A percentile compares a stretch with the other conserved stretches of the same genome.
These are phyloP conservation scores for Mastigias papua DNA, from an alignment of 30 jellyfish, hydroid and myxozoan species.

Conservation along the genomic window DNA sequence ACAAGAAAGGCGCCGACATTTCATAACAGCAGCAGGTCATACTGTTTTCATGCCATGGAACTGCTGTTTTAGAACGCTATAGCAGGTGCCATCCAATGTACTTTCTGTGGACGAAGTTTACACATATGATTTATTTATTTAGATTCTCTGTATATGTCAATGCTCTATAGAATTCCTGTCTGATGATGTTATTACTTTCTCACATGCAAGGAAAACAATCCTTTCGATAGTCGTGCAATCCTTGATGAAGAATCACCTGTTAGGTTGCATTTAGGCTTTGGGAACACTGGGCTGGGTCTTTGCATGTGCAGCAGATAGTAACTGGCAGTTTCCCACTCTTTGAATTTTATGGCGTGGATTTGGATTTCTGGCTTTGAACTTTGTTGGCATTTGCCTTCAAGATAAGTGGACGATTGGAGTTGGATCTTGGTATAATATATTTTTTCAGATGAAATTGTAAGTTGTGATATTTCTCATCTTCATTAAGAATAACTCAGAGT, in stretches of 20 bases:
- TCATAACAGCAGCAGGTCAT: constrained; percentile 16
- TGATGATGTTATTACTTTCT: not conserved
- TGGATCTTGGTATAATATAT: not conserved
- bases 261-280: not conserved
- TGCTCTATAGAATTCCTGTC: not conserved
- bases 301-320: too few species aligned
- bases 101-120: not conserved
- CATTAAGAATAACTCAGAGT: not conserved
- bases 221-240: not conserved
- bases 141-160: not conserved
- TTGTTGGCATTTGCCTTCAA: not conserved
- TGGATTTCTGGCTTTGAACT: not conserved
- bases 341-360: not conserved
- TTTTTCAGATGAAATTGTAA: not conserved
- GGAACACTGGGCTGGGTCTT: not conserved
- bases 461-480: not conserved
- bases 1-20: constrained; percentile 20
- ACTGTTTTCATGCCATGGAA: not conserved
- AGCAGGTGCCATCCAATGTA: constrained; percentile 6
- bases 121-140: constrained; percentile 13
- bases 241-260: not conserved
- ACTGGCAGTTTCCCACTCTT: too few species aligned
- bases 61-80: not conserved
- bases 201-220: not conserved
- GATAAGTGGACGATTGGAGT: not conserved